Evolutionary conservation across 2,113 vertebrate genomes (phyloP), one percentile per base, ranked within the genome.

Genomic region (Syrmaticus mikado): DNA sequence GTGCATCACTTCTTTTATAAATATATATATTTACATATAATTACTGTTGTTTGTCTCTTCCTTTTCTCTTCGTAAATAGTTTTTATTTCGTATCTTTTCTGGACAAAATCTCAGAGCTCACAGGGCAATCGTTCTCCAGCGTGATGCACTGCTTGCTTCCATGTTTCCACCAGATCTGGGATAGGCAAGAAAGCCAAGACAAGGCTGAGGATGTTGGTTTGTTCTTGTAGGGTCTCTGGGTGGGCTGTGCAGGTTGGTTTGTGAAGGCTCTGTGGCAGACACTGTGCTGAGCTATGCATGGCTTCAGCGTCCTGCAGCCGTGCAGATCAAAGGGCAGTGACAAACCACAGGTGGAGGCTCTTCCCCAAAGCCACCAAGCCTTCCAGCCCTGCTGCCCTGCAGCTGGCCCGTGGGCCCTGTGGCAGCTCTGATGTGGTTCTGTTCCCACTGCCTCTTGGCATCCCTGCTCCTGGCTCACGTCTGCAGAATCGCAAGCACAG

Each of bases 81-180:
- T 18, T 55, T 18, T 55, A 30, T 55, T 30, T 55, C 18, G 11
- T 0, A 0, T 8, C 36, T 24, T 74, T 86, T 15, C 36, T 4
- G 2, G 64, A 50, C 2, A 87, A 55, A 68, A 89, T 38, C 3
- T 85, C 66, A 28, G 34, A 11, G 2, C 10, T 40, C 21, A 32
- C 32, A 46, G 15, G 2, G 4, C 6, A 81, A 67, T 28, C 17
- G 7, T 19, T 76, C 32, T 78, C 28, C 58, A 57, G 41, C 8
- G 13, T 19, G 27, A 76, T 50, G 22, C 10, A 50, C 4, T 72
- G 28, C 28, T 79, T 89, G 55, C 17, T 16, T 34, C 10, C 16
- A 17, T 5, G 18, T 65, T 86, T 76, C 53, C 11, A 11, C 61
- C 74, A 78, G 52, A 15, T 71, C 34, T 48, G 14, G 52, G 32